phyloP scores from a whole-genome alignment of 2,113 vertebrate genomes.

The Pyrgilauda ruficollis region DNA sequence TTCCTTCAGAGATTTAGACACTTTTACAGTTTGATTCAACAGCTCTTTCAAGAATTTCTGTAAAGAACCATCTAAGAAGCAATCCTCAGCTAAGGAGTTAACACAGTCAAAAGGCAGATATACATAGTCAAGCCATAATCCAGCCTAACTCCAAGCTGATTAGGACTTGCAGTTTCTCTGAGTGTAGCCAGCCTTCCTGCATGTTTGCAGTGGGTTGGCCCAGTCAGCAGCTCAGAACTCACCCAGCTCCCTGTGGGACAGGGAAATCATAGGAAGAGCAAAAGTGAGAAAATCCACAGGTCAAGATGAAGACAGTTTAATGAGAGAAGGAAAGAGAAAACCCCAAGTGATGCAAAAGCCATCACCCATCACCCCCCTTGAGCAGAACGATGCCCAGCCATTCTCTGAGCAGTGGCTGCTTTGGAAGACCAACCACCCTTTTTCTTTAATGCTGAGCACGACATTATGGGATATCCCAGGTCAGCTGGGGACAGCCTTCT shows the following conservation, averaged over 20 bases:
- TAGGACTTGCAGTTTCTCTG: background rate
- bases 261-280: background rate
- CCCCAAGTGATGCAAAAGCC: background rate
- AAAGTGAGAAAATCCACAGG: background rate
- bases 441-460: background rate
- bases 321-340: background rate
- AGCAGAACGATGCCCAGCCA: background rate
- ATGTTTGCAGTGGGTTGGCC: accelerated
- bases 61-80: background rate
- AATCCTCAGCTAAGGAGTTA: background rate
- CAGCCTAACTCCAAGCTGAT: background rate
- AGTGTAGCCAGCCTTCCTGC: background rate
- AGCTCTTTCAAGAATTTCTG: background rate
- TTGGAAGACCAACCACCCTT: background rate
- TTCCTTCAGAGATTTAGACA: background rate
- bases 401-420: background rate
- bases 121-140: background rate
- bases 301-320: background rate
- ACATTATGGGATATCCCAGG: background rate
- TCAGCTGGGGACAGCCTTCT: background rate
- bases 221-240: background rate
- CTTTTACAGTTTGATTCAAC: background rate
- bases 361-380: background rate
- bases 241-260: background rate
- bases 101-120: background rate